Percentiles rank a stretch among this genome's conserved stretches.
Conservation (phyloP, 2,888 invertebrate species). For the Volucella zonaria region DNA sequence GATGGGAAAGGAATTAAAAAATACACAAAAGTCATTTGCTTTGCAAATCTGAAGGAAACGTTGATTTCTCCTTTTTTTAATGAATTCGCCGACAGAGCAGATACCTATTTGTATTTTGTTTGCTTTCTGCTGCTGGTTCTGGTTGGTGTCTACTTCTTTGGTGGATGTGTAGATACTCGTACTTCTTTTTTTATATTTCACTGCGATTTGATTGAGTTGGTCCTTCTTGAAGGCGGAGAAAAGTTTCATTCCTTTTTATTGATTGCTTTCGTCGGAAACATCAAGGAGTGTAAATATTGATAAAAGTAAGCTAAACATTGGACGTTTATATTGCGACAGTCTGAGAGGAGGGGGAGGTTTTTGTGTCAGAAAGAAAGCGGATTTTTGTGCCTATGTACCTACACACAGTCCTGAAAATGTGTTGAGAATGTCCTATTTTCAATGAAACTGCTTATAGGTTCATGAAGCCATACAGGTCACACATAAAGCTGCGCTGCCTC, state of each 20-base stretch:
- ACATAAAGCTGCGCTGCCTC: no score
- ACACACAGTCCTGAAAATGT: no score
- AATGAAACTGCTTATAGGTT: no score
- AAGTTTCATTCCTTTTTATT: conserved; percentile 20
- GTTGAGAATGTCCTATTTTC: no score
- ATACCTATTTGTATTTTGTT: conserved; percentile 50
- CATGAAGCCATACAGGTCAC: no score
- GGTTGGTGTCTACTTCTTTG: background rate
- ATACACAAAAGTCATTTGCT: conserved; percentile 60
- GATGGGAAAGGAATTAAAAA: conserved; percentile 25
- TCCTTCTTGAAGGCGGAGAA: conserved; percentile 1
- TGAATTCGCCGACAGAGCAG: conserved; percentile 55
- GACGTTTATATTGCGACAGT: background rate
- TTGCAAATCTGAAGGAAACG: conserved; percentile 60
- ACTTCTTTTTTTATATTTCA: background rate
- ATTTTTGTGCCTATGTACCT: no score
- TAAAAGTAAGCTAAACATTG: conserved; percentile 15
- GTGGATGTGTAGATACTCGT: conserved; percentile 2
- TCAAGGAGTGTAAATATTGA: conserved; percentile 38
- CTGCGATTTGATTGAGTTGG: conserved; percentile 17
- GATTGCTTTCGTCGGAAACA: conserved; percentile 23
- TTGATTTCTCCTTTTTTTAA: conserved; percentile 54
- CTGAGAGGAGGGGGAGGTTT: background rate
- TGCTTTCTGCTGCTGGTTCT: conserved; percentile 17
- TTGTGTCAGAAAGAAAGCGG: no score